These are phyloP conservation scores for Tenodera sinensis DNA, from an alignment of 2,888 invertebrate species.

Conservation along the genomic window DNA sequence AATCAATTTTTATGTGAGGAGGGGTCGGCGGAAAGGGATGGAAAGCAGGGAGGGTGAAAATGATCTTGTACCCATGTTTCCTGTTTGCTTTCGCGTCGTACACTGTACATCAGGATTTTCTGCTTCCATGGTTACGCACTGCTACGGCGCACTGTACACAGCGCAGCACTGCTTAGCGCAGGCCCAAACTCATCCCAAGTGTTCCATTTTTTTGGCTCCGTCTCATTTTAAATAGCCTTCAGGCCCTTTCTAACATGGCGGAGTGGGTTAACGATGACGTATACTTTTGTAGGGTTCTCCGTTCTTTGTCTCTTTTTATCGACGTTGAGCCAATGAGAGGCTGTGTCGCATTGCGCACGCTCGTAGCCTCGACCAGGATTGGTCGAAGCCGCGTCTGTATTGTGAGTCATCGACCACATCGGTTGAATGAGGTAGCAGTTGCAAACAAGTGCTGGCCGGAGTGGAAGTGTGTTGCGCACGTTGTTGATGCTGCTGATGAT, in stretches of 20 bases:
- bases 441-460: neutral
- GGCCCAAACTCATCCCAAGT: neutral
- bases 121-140: constrained; percentile 5
- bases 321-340: neutral
- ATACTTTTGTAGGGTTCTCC: neutral
- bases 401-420: constrained; percentile 5
- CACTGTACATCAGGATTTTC: constrained; percentile 6
- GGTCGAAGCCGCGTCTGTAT: neutral
- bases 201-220: neutral
- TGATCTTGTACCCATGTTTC: neutral
- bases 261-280: constrained; percentile 9
- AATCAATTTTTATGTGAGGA: neutral
- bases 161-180: neutral
- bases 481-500: neutral
- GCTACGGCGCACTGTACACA: neutral
- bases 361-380: neutral
- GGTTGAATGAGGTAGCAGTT: neutral
- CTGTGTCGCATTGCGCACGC: neutral
- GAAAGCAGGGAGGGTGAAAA: neutral
- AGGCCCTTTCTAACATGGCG: neutral
- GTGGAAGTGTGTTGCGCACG: neutral
- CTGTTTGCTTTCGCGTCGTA: neutral
- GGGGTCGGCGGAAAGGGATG: neutral
- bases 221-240: constrained; percentile 1
- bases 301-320: neutral